Percentiles rank a stretch among this genome's conserved stretches.
Conservation (phyloP, 2,888 invertebrate species). For the Xestobium rufovillosum region DNA sequence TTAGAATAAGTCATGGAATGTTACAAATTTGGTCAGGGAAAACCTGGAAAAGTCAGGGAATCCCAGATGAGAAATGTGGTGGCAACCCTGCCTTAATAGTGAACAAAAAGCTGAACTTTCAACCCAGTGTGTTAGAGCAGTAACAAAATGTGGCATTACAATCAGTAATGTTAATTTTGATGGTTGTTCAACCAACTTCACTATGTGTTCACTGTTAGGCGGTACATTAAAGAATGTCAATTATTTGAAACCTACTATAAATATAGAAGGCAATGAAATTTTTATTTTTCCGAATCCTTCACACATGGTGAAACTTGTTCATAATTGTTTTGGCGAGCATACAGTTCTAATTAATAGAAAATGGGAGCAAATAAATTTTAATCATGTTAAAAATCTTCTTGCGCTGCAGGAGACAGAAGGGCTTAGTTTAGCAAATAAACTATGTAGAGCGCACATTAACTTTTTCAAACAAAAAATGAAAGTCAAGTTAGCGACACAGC, state of each 20-base stretch:
- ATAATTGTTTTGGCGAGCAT: constrained; percentile 20
- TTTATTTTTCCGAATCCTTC: neutral
- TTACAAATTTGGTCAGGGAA: too few species aligned
- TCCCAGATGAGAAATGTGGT: too few species aligned
- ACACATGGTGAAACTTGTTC: constrained; percentile 22
- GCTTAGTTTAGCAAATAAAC: constrained; percentile 21
- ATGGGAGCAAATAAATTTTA: constrained; percentile 17
- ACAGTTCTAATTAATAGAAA: constrained; percentile 14
- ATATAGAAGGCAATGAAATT: neutral
- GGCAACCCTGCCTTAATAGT: neutral
- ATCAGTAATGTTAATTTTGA: neutral
- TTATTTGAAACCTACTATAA: neutral
- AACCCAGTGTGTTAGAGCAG: neutral
- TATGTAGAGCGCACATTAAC: constrained; percentile 19
- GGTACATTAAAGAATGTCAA: neutral
- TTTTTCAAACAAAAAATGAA: constrained; percentile 23
- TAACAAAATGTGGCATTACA: neutral
- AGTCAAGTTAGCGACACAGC: neutral
- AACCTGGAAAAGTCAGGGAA: too few species aligned
- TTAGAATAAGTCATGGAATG: too few species aligned
- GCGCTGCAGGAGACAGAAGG: constrained; percentile 21
- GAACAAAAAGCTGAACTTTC: constrained; percentile 1
- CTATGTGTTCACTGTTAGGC: neutral
- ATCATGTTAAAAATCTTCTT: constrained; percentile 6
- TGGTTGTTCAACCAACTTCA: neutral